phyloP scores from a whole-genome alignment of 2,113 vertebrate genomes.

The Nothocercus julius region DNA sequence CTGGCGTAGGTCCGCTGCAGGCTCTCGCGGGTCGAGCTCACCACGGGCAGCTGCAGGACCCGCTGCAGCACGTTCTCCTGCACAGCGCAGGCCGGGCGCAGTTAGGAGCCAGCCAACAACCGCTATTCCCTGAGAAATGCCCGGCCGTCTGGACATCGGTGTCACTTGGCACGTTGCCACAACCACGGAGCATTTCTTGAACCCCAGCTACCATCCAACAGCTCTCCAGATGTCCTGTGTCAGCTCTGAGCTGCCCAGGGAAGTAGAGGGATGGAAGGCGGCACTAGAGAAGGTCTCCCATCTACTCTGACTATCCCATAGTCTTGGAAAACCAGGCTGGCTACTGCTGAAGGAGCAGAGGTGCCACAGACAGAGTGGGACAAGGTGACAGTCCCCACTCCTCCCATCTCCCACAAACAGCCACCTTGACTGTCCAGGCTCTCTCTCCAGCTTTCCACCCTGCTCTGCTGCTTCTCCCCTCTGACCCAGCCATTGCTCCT shows the following conservation, averaged over 20 bases:
- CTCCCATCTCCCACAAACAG: not conserved
- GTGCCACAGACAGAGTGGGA: accelerated
- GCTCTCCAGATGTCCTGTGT: not conserved
- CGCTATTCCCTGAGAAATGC: accelerated
- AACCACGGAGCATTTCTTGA: not conserved
- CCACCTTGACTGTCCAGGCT: accelerated
- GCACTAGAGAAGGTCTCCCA: not conserved
- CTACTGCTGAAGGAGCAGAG: not conserved
- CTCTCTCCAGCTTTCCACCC: not conserved
- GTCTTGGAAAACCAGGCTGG: not conserved
- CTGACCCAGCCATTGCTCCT: not conserved
- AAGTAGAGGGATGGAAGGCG: not conserved
- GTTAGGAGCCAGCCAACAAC: not conserved
- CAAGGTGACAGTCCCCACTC: accelerated
- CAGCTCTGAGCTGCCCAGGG: not conserved
- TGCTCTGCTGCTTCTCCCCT: not conserved
- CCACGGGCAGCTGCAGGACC: conserved; percentile 78
- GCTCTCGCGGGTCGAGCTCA: conserved; percentile 75
- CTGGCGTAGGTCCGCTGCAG: conserved; percentile 78
- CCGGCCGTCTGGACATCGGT: accelerated
- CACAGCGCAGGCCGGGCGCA: accelerated
- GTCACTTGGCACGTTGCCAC: not conserved
- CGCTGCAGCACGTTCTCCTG: conserved; percentile 79
- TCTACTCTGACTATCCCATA: accelerated
- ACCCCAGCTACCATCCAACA: not conserved